A percentile compares a stretch with the other conserved stretches of the same genome.
These are phyloP conservation scores for Helogale parvula DNA, from an alignment of 2,113 vertebrate species.

Conservation along the genomic window DNA sequence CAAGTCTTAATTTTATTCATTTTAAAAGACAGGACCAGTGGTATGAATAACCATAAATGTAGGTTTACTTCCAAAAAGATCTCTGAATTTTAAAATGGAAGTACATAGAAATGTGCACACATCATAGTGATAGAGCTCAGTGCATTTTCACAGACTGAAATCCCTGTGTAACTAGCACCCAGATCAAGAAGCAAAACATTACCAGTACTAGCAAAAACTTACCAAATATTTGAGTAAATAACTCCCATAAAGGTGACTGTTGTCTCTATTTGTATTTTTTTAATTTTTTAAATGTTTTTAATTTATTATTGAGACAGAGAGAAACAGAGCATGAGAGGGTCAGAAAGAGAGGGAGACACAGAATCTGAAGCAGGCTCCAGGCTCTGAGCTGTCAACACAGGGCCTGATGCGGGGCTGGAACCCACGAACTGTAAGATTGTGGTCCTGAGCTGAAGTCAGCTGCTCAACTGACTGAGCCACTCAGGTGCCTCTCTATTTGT, in stretches of 20 bases:
- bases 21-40: background rate
- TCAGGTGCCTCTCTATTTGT: background rate
- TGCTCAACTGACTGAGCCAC: too few species aligned
- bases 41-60: background rate
- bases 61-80: slow-evolving; percentile 5
- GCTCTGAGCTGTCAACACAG: too few species aligned
- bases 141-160: slow-evolving; percentile 15
- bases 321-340: too few species aligned
- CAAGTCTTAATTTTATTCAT: background rate
- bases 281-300: too few species aligned
- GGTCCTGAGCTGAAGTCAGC: too few species aligned
- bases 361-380: too few species aligned
- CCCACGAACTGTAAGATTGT: too few species aligned
- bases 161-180: background rate
- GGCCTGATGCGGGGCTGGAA: too few species aligned
- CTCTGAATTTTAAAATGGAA: slow-evolving; percentile 3
- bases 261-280: background rate
- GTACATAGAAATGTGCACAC: background rate
- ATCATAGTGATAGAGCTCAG: background rate
- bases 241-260: background rate
- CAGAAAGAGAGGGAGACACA: too few species aligned
- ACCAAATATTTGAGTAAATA: background rate
- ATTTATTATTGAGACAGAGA: too few species aligned
- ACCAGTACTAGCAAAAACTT: background rate
- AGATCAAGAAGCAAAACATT: background rate